Base-by-base conservation (phyloP, 1,140 invertebrate species). In the Aphelinus certus region DNA sequence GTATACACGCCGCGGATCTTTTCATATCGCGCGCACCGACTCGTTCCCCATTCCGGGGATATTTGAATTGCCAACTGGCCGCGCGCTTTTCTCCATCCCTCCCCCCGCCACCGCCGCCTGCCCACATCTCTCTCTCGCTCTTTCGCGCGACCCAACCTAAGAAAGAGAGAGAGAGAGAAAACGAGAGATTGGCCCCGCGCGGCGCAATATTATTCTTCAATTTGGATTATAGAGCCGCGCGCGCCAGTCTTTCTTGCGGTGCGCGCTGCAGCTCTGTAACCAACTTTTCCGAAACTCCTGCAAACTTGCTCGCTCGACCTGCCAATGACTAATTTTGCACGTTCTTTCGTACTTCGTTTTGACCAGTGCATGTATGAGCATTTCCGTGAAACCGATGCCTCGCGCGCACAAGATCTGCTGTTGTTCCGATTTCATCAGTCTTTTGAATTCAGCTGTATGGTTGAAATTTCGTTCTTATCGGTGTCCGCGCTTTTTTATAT, bases 191-290 rank as follows among this genome's bases (percentile, higher is more conserved):
- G 9, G 45, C 26, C 26, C 57, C 57, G 1, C 26, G n/a, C 69
- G 26, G 48, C 48, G 76, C 26, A 26, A 53, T 73, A 77, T 77
- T 71, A 71, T 77, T 74, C 72, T 73, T 73, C 71, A 71, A 77
- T 73, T 73, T 77, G 67, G 56, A 77, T 77, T 73, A 71, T 26
- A 26, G 56, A 58, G 26, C 7, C 53, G 61, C 26, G 66, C 43
- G 53, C 26, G 6, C 48, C n/a, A 62, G 73, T 60, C 65, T 49
- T 10, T 9, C 45, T 43, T 46, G 43, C 26, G 26, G 26, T 26
- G 26, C 0, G 26, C 26, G 26, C 26, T 26, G 26, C 26, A 26
- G 26, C 26, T 26, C 26, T 26, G 26, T 26, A 26, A 26, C 26
- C 26, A 26, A 26, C 26, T 26, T 26, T 26, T 9, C 51, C 4